Evolutionary conservation across 2,113 vertebrate species (phyloP).

Genomic region (Ciconia stormi): DNA sequence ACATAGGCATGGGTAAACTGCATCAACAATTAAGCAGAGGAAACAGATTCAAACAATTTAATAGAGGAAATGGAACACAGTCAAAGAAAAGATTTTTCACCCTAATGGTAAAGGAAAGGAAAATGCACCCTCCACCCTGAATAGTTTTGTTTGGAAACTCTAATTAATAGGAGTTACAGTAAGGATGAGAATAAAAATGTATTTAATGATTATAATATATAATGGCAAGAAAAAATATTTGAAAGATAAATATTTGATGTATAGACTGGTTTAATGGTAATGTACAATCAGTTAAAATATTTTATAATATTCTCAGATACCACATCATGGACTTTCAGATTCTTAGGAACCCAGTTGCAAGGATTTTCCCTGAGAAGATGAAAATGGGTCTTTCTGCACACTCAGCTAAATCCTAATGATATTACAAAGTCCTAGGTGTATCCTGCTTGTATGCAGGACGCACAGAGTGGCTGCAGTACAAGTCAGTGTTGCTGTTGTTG

Average conservation of each 20-base stretch:
- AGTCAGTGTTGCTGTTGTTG: background rate
- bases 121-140: constrained; percentile 19
- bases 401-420: background rate
- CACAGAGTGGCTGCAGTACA: background rate
- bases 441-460: background rate
- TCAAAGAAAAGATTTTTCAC: constrained; percentile 2
- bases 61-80: constrained; percentile 52
- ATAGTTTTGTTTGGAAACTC: constrained; percentile 48
- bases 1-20: constrained; percentile 53
- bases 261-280: background rate
- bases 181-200: background rate
- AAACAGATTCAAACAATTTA: constrained; percentile 68
- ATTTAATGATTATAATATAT: background rate
- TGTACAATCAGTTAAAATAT: background rate
- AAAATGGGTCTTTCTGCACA: background rate
- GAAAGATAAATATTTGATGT: constrained; percentile 28
- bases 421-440: background rate
- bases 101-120: constrained; percentile 29
- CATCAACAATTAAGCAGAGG: constrained; percentile 67
- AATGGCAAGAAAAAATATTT: constrained; percentile 12
- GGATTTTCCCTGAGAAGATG: background rate
- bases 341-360: background rate
- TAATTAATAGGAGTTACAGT: background rate
- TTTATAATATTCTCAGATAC: background rate
- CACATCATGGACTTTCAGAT: background rate